phyloP scores from a whole-genome alignment of 2,113 vertebrate genomes.

The Lichenostomus cassidix region DNA sequence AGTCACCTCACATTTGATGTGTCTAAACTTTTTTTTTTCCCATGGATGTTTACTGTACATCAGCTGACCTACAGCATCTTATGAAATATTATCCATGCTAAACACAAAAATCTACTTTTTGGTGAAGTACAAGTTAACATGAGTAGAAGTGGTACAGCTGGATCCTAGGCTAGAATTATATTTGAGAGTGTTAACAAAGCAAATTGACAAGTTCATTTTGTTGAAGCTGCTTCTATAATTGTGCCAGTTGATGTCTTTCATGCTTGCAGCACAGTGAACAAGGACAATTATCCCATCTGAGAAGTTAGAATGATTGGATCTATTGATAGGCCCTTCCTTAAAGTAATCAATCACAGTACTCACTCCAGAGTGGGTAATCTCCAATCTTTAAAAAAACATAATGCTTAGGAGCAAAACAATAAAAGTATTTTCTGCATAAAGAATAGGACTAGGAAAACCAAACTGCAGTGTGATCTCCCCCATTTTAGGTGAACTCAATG shows the following conservation, averaged over 20 bases:
- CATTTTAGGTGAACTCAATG: not conserved
- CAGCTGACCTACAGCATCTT: not conserved
- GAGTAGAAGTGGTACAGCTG: not conserved
- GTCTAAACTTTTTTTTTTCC: not conserved
- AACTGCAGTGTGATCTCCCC: not conserved
- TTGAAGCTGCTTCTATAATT: not conserved
- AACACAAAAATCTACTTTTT: not conserved
- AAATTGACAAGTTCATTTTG: not conserved
- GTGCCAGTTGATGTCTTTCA: not conserved
- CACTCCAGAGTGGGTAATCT: not conserved
- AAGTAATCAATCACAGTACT: not conserved
- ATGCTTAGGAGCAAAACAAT: not conserved
- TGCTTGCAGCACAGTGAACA: not conserved
- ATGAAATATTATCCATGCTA: not conserved
- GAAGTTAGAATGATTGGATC: not conserved
- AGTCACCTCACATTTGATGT: not conserved
- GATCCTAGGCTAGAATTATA: not conserved
- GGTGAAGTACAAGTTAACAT: not conserved
- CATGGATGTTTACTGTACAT: not conserved
- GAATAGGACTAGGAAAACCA: not conserved
- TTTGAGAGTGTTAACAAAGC: not conserved
- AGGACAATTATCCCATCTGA: not conserved
- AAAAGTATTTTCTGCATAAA: not conserved
- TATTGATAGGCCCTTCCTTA: not conserved
- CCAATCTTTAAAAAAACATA: not conserved